These are phyloP conservation scores for Mesorhabditis belari DNA, from an alignment of 2,888 invertebrate species.

Conservation along the genomic window DNA sequence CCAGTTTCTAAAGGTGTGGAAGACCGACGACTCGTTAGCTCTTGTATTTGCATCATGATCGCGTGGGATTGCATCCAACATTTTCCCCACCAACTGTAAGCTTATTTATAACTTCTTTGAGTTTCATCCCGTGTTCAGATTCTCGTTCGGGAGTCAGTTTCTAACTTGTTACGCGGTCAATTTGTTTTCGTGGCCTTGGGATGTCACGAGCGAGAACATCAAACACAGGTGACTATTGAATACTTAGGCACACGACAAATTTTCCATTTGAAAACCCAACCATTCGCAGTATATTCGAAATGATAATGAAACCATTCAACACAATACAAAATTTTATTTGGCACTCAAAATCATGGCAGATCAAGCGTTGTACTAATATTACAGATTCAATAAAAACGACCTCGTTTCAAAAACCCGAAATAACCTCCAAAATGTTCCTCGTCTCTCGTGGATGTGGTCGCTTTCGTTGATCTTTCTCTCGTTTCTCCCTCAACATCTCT, in stretches of 20 bases:
- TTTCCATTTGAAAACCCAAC: no score
- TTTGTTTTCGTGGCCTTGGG: constrained; percentile 96
- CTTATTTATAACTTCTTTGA: background rate
- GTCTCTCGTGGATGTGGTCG: no score
- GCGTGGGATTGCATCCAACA: constrained; percentile 86
- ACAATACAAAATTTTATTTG: no score
- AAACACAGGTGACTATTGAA: no score
- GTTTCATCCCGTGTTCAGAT: constrained; percentile 19
- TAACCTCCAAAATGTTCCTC: background rate
- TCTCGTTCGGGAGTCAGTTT: constrained; percentile 80
- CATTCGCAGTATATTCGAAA: no score
- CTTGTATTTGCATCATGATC: constrained; percentile 93
- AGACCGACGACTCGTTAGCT: constrained; percentile 81
- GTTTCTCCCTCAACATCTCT: background rate
- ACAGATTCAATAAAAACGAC: no score
- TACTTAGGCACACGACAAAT: no score
- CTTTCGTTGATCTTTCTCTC: background rate
- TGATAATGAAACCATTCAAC: no score
- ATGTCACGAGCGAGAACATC: no score
- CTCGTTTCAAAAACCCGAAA: no score
- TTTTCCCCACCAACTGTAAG: constrained; percentile 64
- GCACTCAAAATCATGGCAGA: background rate
- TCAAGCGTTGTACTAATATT: background rate
- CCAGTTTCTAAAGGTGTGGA: background rate
- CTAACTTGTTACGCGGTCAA: constrained; percentile 79